Conservation (phyloP, 37 sponge, comb jelly and placozoan genomes). For the Beroe forskalii region DNA sequence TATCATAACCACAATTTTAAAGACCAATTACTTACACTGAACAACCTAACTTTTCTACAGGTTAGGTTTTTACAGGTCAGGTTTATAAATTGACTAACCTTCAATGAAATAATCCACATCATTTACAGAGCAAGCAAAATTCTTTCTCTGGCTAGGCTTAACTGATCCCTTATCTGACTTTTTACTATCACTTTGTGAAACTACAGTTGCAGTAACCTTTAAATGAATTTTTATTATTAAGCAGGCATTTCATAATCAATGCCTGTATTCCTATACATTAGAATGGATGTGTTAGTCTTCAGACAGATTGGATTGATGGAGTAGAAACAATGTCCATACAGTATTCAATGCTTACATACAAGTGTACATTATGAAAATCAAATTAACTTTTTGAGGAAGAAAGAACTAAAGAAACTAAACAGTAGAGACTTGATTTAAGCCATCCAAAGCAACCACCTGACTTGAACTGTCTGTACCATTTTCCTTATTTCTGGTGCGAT, state of each 20-base stretch:
- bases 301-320: no score
- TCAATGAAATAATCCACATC: conserved; percentile 27
- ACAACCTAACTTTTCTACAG: no score
- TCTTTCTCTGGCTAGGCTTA: neutral
- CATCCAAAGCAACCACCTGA: neutral
- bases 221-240: no score
- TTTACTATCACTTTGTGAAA: neutral
- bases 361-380: no score
- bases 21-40: no score
- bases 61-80: no score
- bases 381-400: neutral
- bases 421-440: neutral
- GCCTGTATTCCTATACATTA: no score
- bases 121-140: conserved; percentile 7
- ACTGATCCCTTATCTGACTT: neutral
- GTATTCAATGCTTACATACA: no score
- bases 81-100: conserved; percentile 15
- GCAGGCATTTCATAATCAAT: no score
- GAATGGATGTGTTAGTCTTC: neutral
- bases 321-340: no score
- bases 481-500: neutral
- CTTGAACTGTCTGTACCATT: conserved; percentile 27
- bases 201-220: no score
- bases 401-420: neutral
- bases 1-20: no score